A percentile compares a stretch with the other conserved stretches of the same genome.
These are phyloP conservation scores for Ceyx melanurus DNA, from an alignment of 2,113 vertebrate genomes.

Conservation along the genomic window DNA sequence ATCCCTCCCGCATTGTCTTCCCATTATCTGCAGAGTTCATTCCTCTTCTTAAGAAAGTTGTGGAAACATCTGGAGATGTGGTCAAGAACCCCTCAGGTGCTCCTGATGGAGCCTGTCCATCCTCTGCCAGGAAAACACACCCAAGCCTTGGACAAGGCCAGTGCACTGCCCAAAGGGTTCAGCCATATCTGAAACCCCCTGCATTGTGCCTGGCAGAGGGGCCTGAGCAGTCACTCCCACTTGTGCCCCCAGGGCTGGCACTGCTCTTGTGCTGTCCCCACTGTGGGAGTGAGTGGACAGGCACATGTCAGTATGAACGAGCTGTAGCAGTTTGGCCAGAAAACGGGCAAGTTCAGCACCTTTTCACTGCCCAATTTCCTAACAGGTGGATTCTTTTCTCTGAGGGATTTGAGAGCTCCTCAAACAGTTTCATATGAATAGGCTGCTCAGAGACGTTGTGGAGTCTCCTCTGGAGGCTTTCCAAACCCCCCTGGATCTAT, in stretches of 20 bases:
- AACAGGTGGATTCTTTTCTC: neutral
- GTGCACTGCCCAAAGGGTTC: neutral
- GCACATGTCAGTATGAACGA: rapidly evolving
- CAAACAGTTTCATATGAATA: neutral
- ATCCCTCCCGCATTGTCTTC: neutral
- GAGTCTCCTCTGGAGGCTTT: too few species aligned
- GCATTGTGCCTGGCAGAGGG: rapidly evolving
- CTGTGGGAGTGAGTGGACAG: rapidly evolving
- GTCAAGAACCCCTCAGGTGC: neutral
- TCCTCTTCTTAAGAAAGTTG: neutral
- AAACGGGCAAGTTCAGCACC: neutral
- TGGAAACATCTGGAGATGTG: neutral
- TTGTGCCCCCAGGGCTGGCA: rapidly evolving
- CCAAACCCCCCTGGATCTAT: too few species aligned
- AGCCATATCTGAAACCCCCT: rapidly evolving
- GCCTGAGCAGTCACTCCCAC: rapidly evolving
- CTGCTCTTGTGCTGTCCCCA: rapidly evolving
- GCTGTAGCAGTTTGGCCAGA: neutral
- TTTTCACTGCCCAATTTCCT: neutral
- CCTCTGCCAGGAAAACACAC: neutral
- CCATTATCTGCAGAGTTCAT: neutral
- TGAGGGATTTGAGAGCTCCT: neutral
- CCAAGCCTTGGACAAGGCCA: neutral
- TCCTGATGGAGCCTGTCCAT: neutral
- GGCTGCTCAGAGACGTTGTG: too few species aligned